Evolutionary conservation across 1,140 invertebrate genomes (phyloP), one percentile per base, ranked within the genome.

Genomic region (Megalopta genalis): DNA sequence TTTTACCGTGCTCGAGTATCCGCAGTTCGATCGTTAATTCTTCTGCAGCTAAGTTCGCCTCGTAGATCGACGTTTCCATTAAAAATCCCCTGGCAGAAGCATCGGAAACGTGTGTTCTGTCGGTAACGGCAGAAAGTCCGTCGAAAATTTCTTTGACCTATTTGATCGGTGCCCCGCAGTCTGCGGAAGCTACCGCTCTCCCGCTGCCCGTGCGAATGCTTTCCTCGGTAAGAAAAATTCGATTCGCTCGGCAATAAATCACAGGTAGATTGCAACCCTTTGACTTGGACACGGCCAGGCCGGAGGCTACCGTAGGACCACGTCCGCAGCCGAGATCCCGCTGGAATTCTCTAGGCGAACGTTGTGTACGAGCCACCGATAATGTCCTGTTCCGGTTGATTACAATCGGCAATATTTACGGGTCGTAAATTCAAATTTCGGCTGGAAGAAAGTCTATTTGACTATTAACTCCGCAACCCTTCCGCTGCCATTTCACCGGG

Each of bases 231-330:
- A 27, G 84, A 87, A 89, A 90, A 90, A 90, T 90, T 90, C 88
- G 88, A 89, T 90, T 90, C 84, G 83, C 88, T 86, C 54, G 57
- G 81, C 75, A 88, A 91, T 91, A 90, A 91, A 91, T 91, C 90
- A 91, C 27, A 0, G 81, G 10, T 12, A 12, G 70, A 7, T 39
- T 59, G 70, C 75, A 85, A 85, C 85, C 82, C 83, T 85, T 87
- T 84, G 73, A 68, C 68, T 82, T 81, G 81, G n/a, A 5, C 79
- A 66, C 78, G 54, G 46, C 37, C 68, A 25, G 8, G 37, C 68
- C 23, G 1, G 21, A 65, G 52, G 25, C 25, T n/a, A 73, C 52
- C 49, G 23, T n/a, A 23, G n/a, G 12, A n/a, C 73, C 18, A 1
- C 46, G 67, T 57, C 59, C 60, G 59, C 57, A 18, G 49, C 25